Conservation (phyloP, 1,140 invertebrate genomes). For the Micrasema minimum region DNA sequence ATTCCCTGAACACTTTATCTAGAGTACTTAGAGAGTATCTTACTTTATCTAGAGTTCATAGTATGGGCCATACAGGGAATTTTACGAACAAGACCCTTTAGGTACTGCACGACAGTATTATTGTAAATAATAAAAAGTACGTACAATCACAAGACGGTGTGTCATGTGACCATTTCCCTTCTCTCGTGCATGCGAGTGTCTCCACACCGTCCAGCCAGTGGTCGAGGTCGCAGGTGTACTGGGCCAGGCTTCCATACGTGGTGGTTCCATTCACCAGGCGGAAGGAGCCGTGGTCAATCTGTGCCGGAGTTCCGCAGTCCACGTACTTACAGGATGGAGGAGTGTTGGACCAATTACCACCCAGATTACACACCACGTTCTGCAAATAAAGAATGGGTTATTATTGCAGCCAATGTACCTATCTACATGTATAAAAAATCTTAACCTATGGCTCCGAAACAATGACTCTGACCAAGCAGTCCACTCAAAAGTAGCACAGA, state of each 20-base stretch:
- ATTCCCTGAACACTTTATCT: no score
- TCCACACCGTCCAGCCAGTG: constrained; percentile 83
- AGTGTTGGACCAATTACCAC: constrained; percentile 84
- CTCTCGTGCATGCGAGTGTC: constrained; percentile 76
- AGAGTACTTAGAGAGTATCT: no score
- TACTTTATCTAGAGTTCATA: no score
- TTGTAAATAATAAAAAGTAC: constrained; percentile 45
- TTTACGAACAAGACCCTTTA: no score
- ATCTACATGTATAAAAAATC: no score
- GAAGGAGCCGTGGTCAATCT: constrained; percentile 80
- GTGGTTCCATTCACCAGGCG: constrained; percentile 81
- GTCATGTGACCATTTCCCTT: constrained; percentile 88
- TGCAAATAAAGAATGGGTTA: no score
- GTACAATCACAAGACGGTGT: constrained; percentile 87
- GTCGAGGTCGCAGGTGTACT: constrained; percentile 83
- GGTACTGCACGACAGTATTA: not conserved
- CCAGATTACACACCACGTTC: constrained; percentile 82
- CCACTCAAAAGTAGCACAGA: no score
- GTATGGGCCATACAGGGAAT: no score
- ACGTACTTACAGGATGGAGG: constrained; percentile 85
- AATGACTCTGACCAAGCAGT: no score
- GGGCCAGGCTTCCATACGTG: constrained; percentile 78
- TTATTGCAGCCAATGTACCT: no score
- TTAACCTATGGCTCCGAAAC: no score
- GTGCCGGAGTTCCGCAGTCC: constrained; percentile 85